phyloP scores from a whole-genome alignment of 2,888 invertebrate genomes.

The Dendrolimus houi region DNA sequence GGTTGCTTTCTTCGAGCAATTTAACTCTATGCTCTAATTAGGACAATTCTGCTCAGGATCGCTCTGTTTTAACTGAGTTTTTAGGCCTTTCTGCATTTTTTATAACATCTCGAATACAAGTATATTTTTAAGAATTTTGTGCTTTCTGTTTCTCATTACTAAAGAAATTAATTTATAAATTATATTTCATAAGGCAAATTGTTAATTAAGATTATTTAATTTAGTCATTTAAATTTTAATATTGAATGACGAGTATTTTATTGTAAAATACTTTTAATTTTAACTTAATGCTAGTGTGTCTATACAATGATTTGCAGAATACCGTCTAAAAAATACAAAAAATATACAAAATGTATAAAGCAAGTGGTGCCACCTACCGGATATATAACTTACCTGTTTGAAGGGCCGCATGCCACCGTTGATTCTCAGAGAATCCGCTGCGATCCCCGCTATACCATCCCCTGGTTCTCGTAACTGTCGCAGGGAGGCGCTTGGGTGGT shows the following conservation, averaged over 20 bases:
- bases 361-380: slow-evolving; percentile 53
- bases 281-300: too few species aligned
- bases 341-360: slow-evolving; percentile 4
- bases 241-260: too few species aligned
- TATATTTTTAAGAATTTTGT: too few species aligned
- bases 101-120: too few species aligned
- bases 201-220: too few species aligned
- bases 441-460: slow-evolving; percentile 95
- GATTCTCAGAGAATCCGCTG: slow-evolving; percentile 95
- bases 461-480: slow-evolving; percentile 89
- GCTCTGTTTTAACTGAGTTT: neutral
- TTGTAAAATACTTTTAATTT: too few species aligned
- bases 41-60: slow-evolving; percentile 21
- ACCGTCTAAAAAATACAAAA: slow-evolving; percentile 1
- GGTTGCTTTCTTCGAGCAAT: slow-evolving; percentile 35
- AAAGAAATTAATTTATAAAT: too few species aligned
- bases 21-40: slow-evolving; percentile 38
- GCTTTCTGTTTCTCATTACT: too few species aligned
- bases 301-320: neutral
- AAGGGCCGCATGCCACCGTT: slow-evolving; percentile 98
- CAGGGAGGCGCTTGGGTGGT: slow-evolving; percentile 89
- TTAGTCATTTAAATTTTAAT: too few species aligned
- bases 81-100: too few species aligned
- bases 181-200: too few species aligned
- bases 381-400: slow-evolving; percentile 85